Evolutionary conservation across 2,113 vertebrate species (phyloP).

Genomic region (Ammodramus savannarum): DNA sequence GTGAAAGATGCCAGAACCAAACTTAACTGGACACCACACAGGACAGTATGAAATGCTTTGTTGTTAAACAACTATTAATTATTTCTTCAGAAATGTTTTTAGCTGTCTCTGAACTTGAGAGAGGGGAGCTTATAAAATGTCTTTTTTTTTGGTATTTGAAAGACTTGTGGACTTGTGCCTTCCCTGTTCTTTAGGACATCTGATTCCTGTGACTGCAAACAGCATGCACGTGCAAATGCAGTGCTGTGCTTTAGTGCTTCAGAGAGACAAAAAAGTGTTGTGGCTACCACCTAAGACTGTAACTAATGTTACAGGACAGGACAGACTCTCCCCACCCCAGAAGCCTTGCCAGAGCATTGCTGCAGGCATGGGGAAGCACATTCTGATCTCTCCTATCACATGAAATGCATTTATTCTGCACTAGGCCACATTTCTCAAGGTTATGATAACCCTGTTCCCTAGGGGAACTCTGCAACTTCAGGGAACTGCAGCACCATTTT

Average conservation of each 20-base stretch:
- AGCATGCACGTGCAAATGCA: neutral
- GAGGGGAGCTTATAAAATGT: neutral
- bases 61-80: neutral
- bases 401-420: accelerated
- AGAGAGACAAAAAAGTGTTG: neutral
- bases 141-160: neutral
- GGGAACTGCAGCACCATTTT: neutral
- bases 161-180: neutral
- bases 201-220: neutral
- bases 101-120: neutral
- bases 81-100: neutral
- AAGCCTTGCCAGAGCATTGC: neutral
- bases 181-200: neutral
- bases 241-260: neutral
- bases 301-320: neutral
- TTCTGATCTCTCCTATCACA: neutral
- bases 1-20: neutral
- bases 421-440: neutral
- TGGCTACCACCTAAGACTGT: neutral
- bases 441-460: neutral
- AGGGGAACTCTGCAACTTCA: neutral
- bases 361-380: neutral
- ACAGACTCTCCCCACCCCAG: neutral
- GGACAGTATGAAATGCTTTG: neutral
- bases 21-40: neutral